These are phyloP conservation scores for Staurois parvus DNA, from an alignment of 2,797 vertebrate genomes.

Conservation along the genomic window DNA sequence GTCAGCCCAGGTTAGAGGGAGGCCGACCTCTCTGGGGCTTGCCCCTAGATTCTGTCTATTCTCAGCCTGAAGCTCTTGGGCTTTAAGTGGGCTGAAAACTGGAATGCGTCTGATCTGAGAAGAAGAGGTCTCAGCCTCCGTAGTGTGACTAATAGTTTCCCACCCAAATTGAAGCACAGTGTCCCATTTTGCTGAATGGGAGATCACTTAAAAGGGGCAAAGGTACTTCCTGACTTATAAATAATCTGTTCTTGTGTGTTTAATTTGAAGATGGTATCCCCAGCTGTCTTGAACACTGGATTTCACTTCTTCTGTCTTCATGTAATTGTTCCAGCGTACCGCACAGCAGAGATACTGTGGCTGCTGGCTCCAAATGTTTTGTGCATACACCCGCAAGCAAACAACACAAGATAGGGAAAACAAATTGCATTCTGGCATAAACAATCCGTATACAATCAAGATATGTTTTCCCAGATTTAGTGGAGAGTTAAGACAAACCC, in stretches of 20 bases:
- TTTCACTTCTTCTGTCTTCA: neutral
- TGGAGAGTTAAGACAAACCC: neutral
- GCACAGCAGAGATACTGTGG: neutral
- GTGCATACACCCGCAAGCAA: slow-evolving; percentile 7
- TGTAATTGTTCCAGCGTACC: neutral
- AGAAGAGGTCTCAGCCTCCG: slow-evolving; percentile 12
- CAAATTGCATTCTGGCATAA: slow-evolving; percentile 12
- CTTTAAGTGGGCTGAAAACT: slow-evolving; percentile 25
- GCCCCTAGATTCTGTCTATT: slow-evolving; percentile 22
- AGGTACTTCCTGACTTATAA: slow-evolving; percentile 6
- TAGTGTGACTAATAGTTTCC: slow-evolving; percentile 32
- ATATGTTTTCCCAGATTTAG: neutral
- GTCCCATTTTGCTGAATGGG: neutral
- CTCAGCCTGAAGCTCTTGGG: slow-evolving; percentile 26
- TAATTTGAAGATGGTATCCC: neutral
- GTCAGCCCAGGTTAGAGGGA: slow-evolving; percentile 18
- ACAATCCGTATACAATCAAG: neutral
- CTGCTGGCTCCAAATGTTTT: slow-evolving; percentile 16
- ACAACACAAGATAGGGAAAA: slow-evolving; percentile 6
- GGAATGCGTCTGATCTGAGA: slow-evolving; percentile 1
- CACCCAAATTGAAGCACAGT: slow-evolving; percentile 21
- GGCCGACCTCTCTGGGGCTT: neutral
- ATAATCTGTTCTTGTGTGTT: neutral
- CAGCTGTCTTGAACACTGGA: slow-evolving; percentile 3
- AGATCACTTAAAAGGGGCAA: slow-evolving; percentile 17